A percentile compares a stretch with the other conserved stretches of the same genome.
Conservation (phyloP, 2,797 vertebrate species). For the Aulostomus chinensis region DNA sequence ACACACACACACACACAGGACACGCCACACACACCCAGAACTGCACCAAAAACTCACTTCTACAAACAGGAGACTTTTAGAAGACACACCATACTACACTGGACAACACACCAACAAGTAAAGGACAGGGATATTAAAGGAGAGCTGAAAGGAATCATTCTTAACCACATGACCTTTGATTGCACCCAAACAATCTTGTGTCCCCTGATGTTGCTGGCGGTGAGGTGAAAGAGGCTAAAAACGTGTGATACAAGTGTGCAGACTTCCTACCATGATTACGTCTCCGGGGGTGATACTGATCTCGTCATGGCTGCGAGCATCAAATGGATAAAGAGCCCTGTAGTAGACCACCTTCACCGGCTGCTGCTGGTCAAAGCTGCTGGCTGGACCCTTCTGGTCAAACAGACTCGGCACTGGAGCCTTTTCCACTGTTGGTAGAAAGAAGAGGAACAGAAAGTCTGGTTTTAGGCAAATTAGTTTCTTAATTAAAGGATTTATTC, state of each 20-base stretch:
- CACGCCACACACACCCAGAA: background rate
- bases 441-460: background rate
- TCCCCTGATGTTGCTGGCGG: no score
- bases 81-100: no score
- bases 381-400: constrained; percentile 79
- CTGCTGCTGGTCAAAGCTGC: constrained; percentile 85
- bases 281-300: constrained; percentile 96
- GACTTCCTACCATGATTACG: constrained; percentile 90
- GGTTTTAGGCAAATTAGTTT: no score
- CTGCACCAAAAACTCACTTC: no score
- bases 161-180: no score
- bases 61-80: no score
- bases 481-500: no score
- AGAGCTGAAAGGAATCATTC: no score
- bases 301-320: constrained; percentile 96
- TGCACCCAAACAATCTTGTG: background rate
- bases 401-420: constrained; percentile 28
- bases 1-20: background rate
- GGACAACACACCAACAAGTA: no score
- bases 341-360: constrained; percentile 94
- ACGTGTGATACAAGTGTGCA: no score
- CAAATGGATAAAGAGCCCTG: constrained; percentile 94
- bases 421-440: constrained; percentile 40
- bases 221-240: no score
- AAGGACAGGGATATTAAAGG: no score